These are phyloP conservation scores for Enteromius radiatus DNA, from an alignment of 2,797 vertebrate species.

Conservation along the genomic window DNA sequence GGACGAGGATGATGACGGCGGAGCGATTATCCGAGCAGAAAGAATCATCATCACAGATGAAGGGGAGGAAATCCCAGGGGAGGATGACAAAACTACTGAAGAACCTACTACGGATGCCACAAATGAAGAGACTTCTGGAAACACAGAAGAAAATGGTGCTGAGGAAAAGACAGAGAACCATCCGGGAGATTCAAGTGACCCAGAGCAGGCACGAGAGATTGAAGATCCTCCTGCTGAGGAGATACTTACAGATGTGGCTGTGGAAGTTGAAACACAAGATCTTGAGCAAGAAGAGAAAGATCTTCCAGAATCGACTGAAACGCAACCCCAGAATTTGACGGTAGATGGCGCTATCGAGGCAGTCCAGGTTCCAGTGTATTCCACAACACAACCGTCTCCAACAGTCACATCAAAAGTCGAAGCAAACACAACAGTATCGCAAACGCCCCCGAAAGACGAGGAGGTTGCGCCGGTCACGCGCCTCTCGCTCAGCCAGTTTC, in stretches of 20 bases:
- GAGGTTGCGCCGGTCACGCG: neutral
- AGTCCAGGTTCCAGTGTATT: conserved; percentile 62
- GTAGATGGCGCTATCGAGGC: conserved; percentile 57
- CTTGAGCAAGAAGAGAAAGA: conserved; percentile 7
- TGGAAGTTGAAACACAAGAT: conserved; percentile 7
- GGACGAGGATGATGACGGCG: conserved; percentile 63
- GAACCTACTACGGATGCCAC: neutral
- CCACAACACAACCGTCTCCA: conserved; percentile 45
- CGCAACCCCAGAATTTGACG: conserved; percentile 41
- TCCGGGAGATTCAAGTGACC: neutral
- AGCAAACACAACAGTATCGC: conserved; percentile 2
- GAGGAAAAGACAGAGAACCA: neutral
- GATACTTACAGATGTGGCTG: neutral
- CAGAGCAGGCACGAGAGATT: neutral
- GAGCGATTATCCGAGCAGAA: conserved; percentile 74
- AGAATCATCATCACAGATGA: conserved; percentile 77
- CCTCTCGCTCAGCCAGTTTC: conserved; percentile 62
- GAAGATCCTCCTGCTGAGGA: conserved; percentile 40
- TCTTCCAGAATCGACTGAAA: neutral
- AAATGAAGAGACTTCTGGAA: neutral
- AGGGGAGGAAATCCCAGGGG: conserved; percentile 60
- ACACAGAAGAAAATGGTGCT: conserved; percentile 16
- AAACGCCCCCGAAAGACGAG: neutral
- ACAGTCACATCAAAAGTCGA: conserved; percentile 29
- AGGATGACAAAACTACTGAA: neutral